phyloP scores from a whole-genome alignment of 2,113 vertebrate genomes.

The Gymnorhina tibicen region DNA sequence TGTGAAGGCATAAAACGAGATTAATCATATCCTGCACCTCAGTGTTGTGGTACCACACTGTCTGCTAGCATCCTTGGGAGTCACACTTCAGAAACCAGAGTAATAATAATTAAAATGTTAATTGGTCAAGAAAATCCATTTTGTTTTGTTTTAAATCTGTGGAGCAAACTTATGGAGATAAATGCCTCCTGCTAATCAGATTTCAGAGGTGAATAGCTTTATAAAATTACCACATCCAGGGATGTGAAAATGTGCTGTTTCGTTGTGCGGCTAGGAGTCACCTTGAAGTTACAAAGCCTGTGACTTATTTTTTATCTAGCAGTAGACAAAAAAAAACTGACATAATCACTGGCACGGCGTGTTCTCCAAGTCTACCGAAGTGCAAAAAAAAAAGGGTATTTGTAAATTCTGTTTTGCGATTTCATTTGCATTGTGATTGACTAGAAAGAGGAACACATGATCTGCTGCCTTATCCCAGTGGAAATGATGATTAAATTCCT shows the following conservation, averaged over 20 bases:
- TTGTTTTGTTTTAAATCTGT: neutral
- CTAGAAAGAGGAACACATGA: neutral
- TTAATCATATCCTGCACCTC: neutral
- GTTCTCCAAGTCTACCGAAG: neutral
- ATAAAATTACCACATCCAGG: neutral
- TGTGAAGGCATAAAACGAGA: neutral
- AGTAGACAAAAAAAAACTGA: neutral
- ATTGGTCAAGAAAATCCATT: neutral
- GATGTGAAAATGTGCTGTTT: neutral
- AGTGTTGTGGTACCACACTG: neutral
- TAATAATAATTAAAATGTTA: neutral
- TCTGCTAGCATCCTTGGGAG: neutral
- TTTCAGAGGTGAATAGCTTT: neutral
- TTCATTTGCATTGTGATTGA: neutral
- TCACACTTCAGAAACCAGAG: neutral
- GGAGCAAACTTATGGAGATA: neutral
- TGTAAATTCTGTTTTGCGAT: neutral
- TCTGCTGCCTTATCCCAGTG: neutral
- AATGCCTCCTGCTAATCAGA: neutral
- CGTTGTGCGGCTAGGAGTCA: neutral
- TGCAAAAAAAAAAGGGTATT: fast-evolving
- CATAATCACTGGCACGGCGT: neutral
- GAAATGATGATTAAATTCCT: neutral
- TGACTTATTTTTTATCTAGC: neutral
- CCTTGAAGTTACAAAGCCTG: neutral